These are phyloP conservation scores for Prenolepis imparis DNA, from an alignment of 2,888 invertebrate genomes.

Conservation along the genomic window DNA sequence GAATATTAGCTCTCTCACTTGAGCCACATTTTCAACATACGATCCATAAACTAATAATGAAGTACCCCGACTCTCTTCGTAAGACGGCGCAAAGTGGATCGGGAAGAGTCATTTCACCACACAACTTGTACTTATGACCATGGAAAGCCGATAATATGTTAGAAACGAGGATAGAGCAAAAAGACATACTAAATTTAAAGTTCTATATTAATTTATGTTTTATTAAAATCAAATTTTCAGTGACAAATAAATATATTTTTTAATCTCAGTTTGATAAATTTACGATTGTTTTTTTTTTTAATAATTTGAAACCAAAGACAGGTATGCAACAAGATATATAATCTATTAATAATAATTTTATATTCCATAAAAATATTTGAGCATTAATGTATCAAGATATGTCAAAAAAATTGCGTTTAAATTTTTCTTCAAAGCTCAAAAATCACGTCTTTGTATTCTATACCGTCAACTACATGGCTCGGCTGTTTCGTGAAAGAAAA, in stretches of 20 bases:
- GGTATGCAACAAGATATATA: background rate
- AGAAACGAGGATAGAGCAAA: background rate
- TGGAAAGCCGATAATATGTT: background rate
- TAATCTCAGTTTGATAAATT: background rate
- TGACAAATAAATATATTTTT: background rate
- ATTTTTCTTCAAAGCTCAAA: background rate
- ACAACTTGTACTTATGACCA: background rate
- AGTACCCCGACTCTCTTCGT: slow-evolving; percentile 18
- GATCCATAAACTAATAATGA: slow-evolving; percentile 52
- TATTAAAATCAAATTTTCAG: background rate
- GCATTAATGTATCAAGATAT: background rate
- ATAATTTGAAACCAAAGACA: background rate
- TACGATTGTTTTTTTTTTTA: background rate
- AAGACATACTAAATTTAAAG: background rate
- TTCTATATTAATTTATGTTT: background rate
- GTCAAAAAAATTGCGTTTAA: background rate
- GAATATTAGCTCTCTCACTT: slow-evolving; percentile 24
- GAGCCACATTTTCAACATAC: slow-evolving; percentile 43
- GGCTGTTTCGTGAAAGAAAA: background rate
- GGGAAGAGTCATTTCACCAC: slow-evolving; percentile 2
- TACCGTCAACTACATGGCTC: background rate
- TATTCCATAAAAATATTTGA: background rate
- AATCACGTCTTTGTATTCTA: background rate
- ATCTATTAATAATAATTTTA: background rate
- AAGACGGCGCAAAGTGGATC: slow-evolving; percentile 16